These are phyloP conservation scores for Elmis aenea DNA, from an alignment of 2,888 invertebrate species.

Conservation along the genomic window DNA sequence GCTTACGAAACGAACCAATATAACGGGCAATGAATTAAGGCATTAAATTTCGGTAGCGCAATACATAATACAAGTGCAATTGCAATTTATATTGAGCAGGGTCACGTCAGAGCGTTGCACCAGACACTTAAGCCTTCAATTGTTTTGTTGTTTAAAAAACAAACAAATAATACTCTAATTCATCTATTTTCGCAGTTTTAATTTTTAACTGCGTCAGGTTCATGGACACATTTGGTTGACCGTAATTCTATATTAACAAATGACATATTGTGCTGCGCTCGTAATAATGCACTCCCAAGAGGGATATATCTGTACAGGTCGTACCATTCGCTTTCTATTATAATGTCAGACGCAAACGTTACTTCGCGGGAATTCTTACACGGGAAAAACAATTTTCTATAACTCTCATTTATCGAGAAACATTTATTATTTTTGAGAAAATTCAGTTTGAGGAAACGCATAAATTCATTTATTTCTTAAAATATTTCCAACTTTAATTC, in stretches of 20 bases:
- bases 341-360: too few relatives aligned
- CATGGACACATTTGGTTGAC: slow-evolving; percentile 34
- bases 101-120: slow-evolving; percentile 23
- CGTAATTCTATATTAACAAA: slow-evolving; percentile 35
- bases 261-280: slow-evolving; percentile 11
- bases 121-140: slow-evolving; percentile 27
- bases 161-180: slow-evolving; percentile 28
- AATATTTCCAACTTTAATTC: too few relatives aligned
- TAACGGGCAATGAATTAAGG: too few relatives aligned
- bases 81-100: slow-evolving; percentile 15
- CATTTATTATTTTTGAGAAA: too few relatives aligned
- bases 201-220: slow-evolving; percentile 32
- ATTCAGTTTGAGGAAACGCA: too few relatives aligned
- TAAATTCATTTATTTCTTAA: too few relatives aligned
- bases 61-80: slow-evolving; percentile 17
- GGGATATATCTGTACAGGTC: slow-evolving; percentile 3
- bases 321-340: slow-evolving; percentile 1
- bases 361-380: too few relatives aligned
- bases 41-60: too few relatives aligned
- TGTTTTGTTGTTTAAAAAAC: slow-evolving; percentile 26
- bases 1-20: too few relatives aligned
- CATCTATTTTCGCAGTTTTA: slow-evolving; percentile 22
- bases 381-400: too few relatives aligned
- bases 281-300: slow-evolving; percentile 11
- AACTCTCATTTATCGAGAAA: too few relatives aligned